These are phyloP conservation scores for Scartelaos histophorus DNA, from an alignment of 2,113 vertebrate species.

Conservation along the genomic window DNA sequence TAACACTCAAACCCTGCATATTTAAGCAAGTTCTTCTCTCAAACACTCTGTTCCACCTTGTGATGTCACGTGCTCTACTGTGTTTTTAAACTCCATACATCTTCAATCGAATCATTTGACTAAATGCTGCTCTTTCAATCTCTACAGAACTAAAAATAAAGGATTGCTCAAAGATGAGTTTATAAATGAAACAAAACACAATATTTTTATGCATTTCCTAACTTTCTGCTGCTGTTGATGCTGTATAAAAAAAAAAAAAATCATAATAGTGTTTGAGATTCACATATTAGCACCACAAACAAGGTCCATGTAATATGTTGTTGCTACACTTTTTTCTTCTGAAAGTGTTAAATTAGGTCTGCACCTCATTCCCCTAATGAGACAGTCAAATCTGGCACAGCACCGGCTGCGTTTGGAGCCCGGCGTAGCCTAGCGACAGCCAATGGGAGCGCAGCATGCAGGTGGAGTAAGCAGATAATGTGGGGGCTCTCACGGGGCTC, in stretches of 20 bases:
- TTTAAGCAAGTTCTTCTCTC: too few species aligned
- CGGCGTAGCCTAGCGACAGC: constrained; percentile 34
- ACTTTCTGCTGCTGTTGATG: not conserved
- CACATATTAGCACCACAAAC: not conserved
- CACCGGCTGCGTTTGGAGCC: constrained; percentile 16
- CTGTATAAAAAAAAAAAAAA: too few species aligned
- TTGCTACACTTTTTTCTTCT: not conserved
- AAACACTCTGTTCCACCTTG: too few species aligned
- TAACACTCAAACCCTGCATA: too few species aligned
- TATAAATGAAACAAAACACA: too few species aligned
- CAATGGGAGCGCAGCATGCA: constrained; percentile 10
- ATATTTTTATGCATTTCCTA: too few species aligned
- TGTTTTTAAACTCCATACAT: too few species aligned
- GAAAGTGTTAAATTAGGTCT: not conserved
- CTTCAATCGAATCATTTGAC: too few species aligned
- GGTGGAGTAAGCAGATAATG: constrained; percentile 22
- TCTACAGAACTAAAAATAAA: too few species aligned
- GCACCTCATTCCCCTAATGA: constrained; percentile 8
- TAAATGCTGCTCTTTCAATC: too few species aligned
- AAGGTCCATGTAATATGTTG: not conserved
- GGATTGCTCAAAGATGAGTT: too few species aligned
- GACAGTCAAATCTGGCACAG: not conserved
- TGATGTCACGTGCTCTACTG: too few species aligned
- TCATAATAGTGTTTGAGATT: not conserved
- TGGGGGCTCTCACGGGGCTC: constrained; percentile 53